A percentile compares a stretch with the other conserved stretches of the same genome.
Evolutionary conservation across 2,113 vertebrate genomes (phyloP).

Genomic region (Oceanodroma tethys): DNA sequence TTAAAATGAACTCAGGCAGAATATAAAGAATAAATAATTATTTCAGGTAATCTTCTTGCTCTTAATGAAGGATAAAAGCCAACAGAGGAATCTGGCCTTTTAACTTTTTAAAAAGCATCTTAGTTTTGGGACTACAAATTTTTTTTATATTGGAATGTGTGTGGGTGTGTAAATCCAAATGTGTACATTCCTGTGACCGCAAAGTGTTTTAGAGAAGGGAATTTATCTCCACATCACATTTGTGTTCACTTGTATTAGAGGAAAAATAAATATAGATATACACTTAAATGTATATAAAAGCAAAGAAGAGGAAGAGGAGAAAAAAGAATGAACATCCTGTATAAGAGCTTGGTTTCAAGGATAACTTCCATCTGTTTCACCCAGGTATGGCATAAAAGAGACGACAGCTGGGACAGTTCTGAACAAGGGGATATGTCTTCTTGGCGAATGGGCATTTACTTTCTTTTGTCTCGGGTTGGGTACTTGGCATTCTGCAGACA

Average conservation of each 20-base stretch:
- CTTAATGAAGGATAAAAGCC: constrained; percentile 67
- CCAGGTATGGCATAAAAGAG: neutral
- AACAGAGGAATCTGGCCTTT: constrained; percentile 51
- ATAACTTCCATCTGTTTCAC: neutral
- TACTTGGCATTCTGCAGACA: neutral
- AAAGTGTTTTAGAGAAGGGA: constrained; percentile 22
- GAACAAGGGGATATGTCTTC: neutral
- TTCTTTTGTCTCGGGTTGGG: neutral
- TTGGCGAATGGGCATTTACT: neutral
- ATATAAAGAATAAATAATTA: constrained; percentile 13
- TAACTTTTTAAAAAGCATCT: constrained; percentile 46
- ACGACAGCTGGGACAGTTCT: neutral
- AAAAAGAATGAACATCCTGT: neutral
- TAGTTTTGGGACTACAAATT: neutral
- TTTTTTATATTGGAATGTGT: constrained; percentile 21
- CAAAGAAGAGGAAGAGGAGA: neutral
- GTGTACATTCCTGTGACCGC: constrained; percentile 26
- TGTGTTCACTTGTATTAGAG: constrained; percentile 47
- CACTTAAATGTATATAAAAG: neutral
- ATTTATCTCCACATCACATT: constrained; percentile 31
- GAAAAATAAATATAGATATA: neutral
- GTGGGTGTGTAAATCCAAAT: neutral
- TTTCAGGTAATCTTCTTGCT: constrained; percentile 62
- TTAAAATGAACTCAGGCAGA: constrained; percentile 62
- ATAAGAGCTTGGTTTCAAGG: neutral